Evolutionary conservation across 2,888 invertebrate genomes (phyloP).

Genomic region (Tipula unca): DNA sequence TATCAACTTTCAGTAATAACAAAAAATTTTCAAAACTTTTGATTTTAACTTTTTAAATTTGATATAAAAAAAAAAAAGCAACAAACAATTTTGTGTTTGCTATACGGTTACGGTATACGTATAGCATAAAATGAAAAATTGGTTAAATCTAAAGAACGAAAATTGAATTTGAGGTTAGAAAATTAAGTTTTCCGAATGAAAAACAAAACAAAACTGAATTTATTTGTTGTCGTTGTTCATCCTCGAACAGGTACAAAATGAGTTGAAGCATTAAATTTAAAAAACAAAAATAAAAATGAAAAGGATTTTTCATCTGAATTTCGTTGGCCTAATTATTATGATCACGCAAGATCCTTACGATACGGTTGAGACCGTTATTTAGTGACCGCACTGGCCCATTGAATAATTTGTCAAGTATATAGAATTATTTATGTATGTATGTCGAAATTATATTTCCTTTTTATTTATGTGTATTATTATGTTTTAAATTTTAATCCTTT

Average conservation of each 20-base stretch:
- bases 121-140: neutral
- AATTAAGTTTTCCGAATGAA: constrained; percentile 8
- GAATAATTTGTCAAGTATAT: neutral
- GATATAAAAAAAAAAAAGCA: neutral
- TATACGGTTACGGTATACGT: neutral
- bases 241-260: neutral
- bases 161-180: constrained; percentile 1
- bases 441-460: neutral
- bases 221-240: neutral
- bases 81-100: neutral
- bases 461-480: neutral
- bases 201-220: neutral
- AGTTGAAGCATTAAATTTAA: too few relatives aligned
- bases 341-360: too few relatives aligned
- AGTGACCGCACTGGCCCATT: neutral
- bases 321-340: too few relatives aligned
- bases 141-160: neutral
- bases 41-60: neutral
- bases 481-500: too few relatives aligned
- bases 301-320: too few relatives aligned
- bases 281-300: too few relatives aligned
- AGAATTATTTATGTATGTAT: too few relatives aligned
- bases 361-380: neutral
- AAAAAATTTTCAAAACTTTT: neutral
- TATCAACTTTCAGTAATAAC: neutral